These are phyloP conservation scores for Hoplias malabaricus DNA, from an alignment of 2,113 vertebrate species.

Conservation along the genomic window DNA sequence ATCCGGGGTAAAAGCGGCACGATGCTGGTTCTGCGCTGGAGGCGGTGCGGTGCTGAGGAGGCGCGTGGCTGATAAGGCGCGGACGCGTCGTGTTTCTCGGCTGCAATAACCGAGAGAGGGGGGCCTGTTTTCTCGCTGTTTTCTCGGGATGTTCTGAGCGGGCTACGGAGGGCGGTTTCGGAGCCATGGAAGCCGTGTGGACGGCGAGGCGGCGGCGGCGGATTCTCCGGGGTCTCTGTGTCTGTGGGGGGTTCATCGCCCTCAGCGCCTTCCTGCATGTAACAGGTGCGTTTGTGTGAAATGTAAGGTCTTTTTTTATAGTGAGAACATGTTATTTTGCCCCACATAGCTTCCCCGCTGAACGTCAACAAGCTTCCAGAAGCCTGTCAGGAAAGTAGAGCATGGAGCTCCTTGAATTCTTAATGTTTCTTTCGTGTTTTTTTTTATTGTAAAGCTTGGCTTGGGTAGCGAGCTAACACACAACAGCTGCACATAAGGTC, in stretches of 20 bases:
- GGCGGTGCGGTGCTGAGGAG: slow-evolving; percentile 31
- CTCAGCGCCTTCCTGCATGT: slow-evolving; percentile 56
- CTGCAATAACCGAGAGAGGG: slow-evolving; percentile 16
- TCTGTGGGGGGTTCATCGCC: slow-evolving; percentile 66
- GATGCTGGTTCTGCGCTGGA: background rate
- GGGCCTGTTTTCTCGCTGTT: background rate
- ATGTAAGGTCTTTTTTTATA: too few species aligned
- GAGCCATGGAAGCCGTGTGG: slow-evolving; percentile 68
- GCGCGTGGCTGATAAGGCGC: slow-evolving; percentile 22
- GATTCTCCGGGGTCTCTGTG: slow-evolving; percentile 66
- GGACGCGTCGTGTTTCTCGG: background rate
- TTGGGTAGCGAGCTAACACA: too few species aligned
- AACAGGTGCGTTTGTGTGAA: slow-evolving; percentile 63
- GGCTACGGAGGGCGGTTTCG: slow-evolving; percentile 37
- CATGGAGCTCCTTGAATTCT: too few species aligned
- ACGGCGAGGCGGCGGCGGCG: slow-evolving; percentile 66
- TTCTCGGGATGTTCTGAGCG: slow-evolving; percentile 68
- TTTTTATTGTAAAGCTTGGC: too few species aligned
- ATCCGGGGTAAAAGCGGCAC: background rate
- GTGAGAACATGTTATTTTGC: too few species aligned
- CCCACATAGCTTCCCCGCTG: too few species aligned
- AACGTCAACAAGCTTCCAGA: too few species aligned
- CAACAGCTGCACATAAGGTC: too few species aligned
- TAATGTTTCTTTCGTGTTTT: too few species aligned
- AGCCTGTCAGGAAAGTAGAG: too few species aligned